Percentiles rank a stretch among this genome's conserved stretches.
These are phyloP conservation scores for Passer montanus DNA, from an alignment of 2,113 vertebrate genomes.

Conservation along the genomic window DNA sequence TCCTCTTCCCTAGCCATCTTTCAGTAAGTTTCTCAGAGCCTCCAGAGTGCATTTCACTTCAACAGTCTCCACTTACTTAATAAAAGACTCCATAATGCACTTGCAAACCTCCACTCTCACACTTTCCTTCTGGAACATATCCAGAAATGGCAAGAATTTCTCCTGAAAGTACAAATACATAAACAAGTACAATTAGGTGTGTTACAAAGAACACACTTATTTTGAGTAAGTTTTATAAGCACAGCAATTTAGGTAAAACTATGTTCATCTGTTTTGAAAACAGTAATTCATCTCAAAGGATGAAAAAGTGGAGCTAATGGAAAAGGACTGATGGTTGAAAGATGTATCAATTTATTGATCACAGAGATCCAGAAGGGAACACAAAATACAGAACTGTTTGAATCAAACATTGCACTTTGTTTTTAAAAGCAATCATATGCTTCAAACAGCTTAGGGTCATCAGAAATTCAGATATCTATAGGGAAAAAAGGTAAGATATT, in stretches of 20 bases:
- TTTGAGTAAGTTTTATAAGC: not conserved
- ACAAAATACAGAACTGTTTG: not conserved
- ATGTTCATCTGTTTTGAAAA: not conserved
- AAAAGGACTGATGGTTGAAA: not conserved
- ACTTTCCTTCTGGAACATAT: slow-evolving; percentile 98
- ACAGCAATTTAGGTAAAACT: not conserved
- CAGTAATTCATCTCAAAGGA: not conserved
- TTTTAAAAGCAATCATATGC: not conserved
- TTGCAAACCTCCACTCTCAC: slow-evolving; percentile 96
- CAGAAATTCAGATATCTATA: not conserved
- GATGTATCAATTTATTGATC: not conserved
- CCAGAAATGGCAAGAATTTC: slow-evolving; percentile 94
- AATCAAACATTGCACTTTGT: not conserved
- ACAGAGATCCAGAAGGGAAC: not conserved
- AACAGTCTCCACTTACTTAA: slow-evolving; percentile 80
- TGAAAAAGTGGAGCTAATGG: not conserved
- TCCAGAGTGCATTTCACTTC: not conserved
- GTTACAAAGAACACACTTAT: not conserved
- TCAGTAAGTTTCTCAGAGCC: not conserved
- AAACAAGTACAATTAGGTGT: not conserved
- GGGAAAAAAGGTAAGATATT: not conserved
- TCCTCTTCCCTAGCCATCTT: not conserved
- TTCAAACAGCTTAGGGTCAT: not conserved
- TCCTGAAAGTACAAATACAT: slow-evolving; percentile 77
- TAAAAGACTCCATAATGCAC: slow-evolving; percentile 95